Percentiles rank a stretch among this genome's conserved stretches.
phyloP scores from a whole-genome alignment of 2,888 invertebrate genomes.

The Heliconius sara region DNA sequence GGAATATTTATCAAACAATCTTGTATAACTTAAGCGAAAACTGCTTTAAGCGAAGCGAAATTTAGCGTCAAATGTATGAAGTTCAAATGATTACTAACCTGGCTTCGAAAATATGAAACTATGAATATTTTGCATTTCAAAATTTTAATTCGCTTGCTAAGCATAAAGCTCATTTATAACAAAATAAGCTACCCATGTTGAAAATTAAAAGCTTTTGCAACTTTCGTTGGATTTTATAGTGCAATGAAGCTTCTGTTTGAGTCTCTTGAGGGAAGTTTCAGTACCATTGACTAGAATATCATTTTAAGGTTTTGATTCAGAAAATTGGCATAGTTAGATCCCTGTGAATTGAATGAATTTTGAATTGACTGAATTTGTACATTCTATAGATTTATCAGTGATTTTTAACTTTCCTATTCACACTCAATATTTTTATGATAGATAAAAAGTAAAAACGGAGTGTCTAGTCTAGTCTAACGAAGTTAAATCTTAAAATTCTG shows the following conservation, averaged over 20 bases:
- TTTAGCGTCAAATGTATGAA: no score
- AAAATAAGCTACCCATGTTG: conserved; percentile 12
- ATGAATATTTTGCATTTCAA: conserved; percentile 1
- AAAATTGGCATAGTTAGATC: background rate
- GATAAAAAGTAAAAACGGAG: background rate
- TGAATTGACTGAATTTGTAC: no score
- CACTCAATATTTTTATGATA: background rate
- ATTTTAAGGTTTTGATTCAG: conserved; percentile 16
- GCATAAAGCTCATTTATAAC: conserved; percentile 2
- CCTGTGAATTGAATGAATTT: no score
- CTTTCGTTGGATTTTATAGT: conserved; percentile 18
- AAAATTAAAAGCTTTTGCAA: conserved; percentile 29
- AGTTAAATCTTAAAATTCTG: no score
- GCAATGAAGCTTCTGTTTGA: conserved; percentile 7
- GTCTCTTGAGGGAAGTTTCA: conserved; percentile 2
- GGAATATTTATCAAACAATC: no score
- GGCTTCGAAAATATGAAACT: background rate
- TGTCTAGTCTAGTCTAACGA: no score
- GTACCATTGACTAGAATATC: conserved; percentile 21
- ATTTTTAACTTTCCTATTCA: background rate
- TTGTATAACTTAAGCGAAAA: no score
- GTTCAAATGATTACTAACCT: no score
- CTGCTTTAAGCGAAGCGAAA: no score
- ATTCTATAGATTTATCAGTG: no score
- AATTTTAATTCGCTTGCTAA: conserved; percentile 4